Evolutionary conservation across 2,888 invertebrate species (phyloP), one percentile per base, ranked within the genome.

Genomic region (Euplagia quadripunctaria): DNA sequence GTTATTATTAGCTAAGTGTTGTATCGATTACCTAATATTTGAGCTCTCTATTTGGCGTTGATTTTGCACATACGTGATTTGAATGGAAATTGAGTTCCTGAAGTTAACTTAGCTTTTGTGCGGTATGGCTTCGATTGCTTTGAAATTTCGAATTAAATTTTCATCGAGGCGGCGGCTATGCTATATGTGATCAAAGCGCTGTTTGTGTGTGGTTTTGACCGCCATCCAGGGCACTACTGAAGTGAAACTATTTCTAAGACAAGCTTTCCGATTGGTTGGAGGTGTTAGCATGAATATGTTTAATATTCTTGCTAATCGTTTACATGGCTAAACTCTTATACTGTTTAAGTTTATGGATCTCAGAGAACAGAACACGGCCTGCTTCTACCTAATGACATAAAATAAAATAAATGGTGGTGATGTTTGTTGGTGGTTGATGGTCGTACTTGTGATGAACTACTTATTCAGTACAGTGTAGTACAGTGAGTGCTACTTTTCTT

Each of bases 1-100:
- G 31, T 63, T 76, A 77, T 72, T 82, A 74, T 80, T 76, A 31
- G 70, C 63, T 76, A 71, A 77, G 78, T 74, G 70, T 65, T 65
- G 64, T 76, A 79, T 81, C 49, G 79, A 78, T 77, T 72, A 74
- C 61, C 67, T 66, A 43, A 69, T 58, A 41, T 70, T 49, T 43
- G 31, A 16, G 64, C 20, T 49, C 16, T 43, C 52, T 17, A 70
- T 52, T 8, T 64, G 17, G 61, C 46, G 63, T 58, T 69, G 49
- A 73, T 73, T 74, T 70, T 72, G 66, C 42, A 70, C 72, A 61
- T 70, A 64, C 67, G 70, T 70, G 65, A 73, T 73, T 73, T 55
- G 72, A 73, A 64, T 73, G 31, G 46, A 31, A 58, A 69, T 73
- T 64, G 63, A 69, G 51, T 69, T 69, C 52, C 63, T 52, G 6